Evolutionary conservation across 2,888 invertebrate species (phyloP).

Genomic region (Cetonia aurata): DNA sequence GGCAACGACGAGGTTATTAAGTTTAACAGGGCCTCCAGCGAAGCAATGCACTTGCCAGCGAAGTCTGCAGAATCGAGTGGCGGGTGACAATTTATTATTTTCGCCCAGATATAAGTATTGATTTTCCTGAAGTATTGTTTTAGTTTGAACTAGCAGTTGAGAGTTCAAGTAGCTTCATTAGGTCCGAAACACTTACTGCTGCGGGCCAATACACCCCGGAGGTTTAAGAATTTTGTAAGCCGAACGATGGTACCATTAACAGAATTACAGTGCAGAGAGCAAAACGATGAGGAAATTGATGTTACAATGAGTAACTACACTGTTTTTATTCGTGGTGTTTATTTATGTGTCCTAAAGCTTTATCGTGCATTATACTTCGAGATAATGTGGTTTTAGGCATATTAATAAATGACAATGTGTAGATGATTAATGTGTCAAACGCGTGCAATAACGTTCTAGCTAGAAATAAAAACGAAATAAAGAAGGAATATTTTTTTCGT

Average conservation of each 20-base stretch:
- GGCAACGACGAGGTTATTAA: constrained; percentile 7
- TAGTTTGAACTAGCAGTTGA: constrained; percentile 27
- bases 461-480: no score
- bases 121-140: constrained; percentile 34
- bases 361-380: no score
- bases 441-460: no score
- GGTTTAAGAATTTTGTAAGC: constrained; percentile 30
- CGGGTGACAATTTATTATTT: constrained; percentile 33
- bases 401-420: no score
- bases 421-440: no score
- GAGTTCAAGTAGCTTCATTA: constrained; percentile 31
- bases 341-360: constrained; percentile 5
- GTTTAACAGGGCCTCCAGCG: constrained; percentile 10
- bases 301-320: not conserved
- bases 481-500: no score
- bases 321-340: constrained; percentile 4
- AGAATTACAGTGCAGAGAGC: constrained; percentile 21
- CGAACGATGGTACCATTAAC: constrained; percentile 25
- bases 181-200: constrained; percentile 24
- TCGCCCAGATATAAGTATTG: constrained; percentile 22
- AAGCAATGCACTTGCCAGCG: constrained; percentile 22
- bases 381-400: no score
- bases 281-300: constrained; percentile 15
- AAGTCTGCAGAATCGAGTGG: constrained; percentile 17
- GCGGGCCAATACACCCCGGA: constrained; percentile 23